Percentiles rank a stretch among this genome's conserved stretches.
Conservation (phyloP, 1,140 invertebrate species). For the Centruroides sculpturatus region DNA sequence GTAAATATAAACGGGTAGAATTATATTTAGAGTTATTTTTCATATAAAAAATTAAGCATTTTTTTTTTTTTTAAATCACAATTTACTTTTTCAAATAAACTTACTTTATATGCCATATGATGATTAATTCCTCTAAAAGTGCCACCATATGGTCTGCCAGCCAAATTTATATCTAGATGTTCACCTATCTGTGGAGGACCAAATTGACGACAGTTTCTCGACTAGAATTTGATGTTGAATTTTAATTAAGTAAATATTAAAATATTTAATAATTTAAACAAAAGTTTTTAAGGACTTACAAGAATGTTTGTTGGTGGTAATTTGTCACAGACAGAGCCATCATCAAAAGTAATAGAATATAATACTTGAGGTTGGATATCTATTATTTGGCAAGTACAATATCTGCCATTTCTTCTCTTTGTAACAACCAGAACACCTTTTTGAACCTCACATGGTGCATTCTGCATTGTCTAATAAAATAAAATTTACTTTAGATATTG, state of each 20-base stretch:
- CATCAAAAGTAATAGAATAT: conserved; percentile 46
- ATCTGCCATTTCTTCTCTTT: too few species aligned
- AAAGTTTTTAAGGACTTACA: too few species aligned
- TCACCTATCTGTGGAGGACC: conserved; percentile 33
- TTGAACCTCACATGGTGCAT: conserved; percentile 20
- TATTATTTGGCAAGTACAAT: too few species aligned
- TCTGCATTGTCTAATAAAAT: conserved; percentile 32
- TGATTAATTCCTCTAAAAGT: conserved; percentile 39
- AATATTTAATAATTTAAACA: too few species aligned
- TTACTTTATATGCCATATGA: conserved; percentile 30
- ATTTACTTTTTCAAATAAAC: too few species aligned
- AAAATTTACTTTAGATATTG: conserved; percentile 30
- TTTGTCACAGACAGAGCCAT: conserved; percentile 46
- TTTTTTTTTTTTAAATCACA: too few species aligned
- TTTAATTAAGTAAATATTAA: too few species aligned
- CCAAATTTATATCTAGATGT: conserved; percentile 38
- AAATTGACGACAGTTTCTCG: conserved; percentile 19
- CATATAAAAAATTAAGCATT: too few species aligned
- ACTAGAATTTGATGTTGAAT: conserved; percentile 5
- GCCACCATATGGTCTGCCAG: conserved; percentile 41
- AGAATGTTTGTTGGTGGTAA: conserved; percentile 28
- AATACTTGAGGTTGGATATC: too few species aligned
- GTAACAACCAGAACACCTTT: too few species aligned
- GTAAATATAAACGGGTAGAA: too few species aligned
- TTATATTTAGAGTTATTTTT: too few species aligned